Base-by-base conservation (phyloP, 2,888 invertebrate species). In the Mythimna loreyi region DNA sequence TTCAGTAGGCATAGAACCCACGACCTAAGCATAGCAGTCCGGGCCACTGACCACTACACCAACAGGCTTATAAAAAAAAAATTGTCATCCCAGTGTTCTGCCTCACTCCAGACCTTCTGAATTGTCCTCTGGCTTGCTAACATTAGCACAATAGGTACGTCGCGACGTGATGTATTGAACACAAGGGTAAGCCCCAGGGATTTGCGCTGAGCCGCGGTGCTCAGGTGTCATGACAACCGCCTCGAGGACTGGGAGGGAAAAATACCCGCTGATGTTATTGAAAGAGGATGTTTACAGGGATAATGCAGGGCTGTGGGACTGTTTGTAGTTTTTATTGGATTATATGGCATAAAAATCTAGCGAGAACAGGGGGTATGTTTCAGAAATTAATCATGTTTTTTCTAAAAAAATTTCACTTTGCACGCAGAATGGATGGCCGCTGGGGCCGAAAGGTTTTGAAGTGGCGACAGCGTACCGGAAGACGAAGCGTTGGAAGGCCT, bases 181-280 rank as follows among this genome's bases (percentile, higher is more conserved):
- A 63, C 62, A 56, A 23, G 43, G 75, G 53, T 56, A 68, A 80
- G 28, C 80, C 59, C 33, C 28, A 7, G 62, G 76, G 80, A 80
- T 77, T 69, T 63, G 30, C 19, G 25, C 5, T 66, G 66, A 77
- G 75, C 55, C 56, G 13, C 75, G 30, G 59, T 52, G 28, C 69
- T 80, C 70, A 77, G 80, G 69, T 80, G 80, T 75, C 80, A 66
- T 65, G 58, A 9, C 65, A 57, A 80, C 77, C 43, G 50, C 28
- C 36, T 60, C 49, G 40, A 1, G 11, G 50, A 50, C 56, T 75
- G 53, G 36, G 62, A 55, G 33, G 30, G 43, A 61, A 57, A 64
- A 52, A n/a, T 49, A 49, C 23, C 58, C 30, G 33, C 16, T 33
- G 7, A 61, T 40, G 21, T 33, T 16, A 72, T 58, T 65, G 25